Evolutionary conservation across 30 jellyfish, hydroid and myxozoan genomes (phyloP).

Genomic region (Catostylus mosaicus): DNA sequence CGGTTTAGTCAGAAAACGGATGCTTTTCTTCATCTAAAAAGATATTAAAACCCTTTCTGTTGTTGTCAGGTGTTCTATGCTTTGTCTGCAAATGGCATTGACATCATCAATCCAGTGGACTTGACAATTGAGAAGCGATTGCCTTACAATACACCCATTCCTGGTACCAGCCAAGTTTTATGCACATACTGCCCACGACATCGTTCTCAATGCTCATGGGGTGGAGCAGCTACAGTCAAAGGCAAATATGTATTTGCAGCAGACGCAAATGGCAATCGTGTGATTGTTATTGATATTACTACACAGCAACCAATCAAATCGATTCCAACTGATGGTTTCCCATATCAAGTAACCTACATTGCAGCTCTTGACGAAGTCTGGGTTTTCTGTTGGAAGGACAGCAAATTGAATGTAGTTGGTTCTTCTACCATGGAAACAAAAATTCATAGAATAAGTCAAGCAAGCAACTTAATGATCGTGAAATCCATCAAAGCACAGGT

Average conservation of each 20-base stretch:
- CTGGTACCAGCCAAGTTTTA: slow-evolving; percentile 13
- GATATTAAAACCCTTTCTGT: not conserved
- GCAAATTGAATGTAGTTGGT: slow-evolving; percentile 49
- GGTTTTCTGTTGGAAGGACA: slow-evolving; percentile 55
- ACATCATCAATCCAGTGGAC: slow-evolving; percentile 21
- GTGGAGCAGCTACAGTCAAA: slow-evolving; percentile 36
- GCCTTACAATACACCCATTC: slow-evolving; percentile 2
- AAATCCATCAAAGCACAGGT: slow-evolving; percentile 51
- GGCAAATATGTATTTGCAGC: slow-evolving; percentile 30
- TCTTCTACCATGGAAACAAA: slow-evolving; percentile 2
- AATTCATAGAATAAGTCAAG: slow-evolving; percentile 13
- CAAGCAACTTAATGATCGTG: slow-evolving; percentile 11
- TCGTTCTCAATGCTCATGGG: slow-evolving; percentile 10
- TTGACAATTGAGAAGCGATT: slow-evolving; percentile 5
- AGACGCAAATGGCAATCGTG: slow-evolving; percentile 34
- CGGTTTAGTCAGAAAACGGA: too few species aligned
- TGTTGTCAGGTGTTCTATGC: slow-evolving; percentile 33
- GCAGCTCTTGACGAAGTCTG: slow-evolving; percentile 61
- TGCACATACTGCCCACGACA: slow-evolving; percentile 25
- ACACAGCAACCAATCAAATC: slow-evolving; percentile 36
- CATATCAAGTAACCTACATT: slow-evolving; percentile 36
- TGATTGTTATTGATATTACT: slow-evolving; percentile 19
- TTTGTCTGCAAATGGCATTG: slow-evolving; percentile 30
- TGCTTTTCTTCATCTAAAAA: not conserved
- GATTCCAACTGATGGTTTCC: slow-evolving; percentile 42